A percentile compares a stretch with the other conserved stretches of the same genome.
Evolutionary conservation across 2,888 invertebrate genomes (phyloP).

Genomic region (Coecobrya sp.): DNA sequence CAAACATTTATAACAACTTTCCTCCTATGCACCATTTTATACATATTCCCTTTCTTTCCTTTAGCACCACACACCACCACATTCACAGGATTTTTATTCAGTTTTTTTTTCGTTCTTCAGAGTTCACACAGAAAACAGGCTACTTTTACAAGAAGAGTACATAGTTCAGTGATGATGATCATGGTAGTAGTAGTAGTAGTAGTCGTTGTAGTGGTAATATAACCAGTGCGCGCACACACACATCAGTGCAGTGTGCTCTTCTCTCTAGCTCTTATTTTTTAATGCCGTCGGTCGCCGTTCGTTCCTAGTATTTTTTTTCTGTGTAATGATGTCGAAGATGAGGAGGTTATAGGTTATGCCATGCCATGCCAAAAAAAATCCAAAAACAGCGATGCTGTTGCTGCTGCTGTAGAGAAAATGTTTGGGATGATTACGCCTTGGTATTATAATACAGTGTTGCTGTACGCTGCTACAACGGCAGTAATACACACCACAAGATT

Average conservation of each 20-base stretch:
- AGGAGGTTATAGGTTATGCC: conserved; percentile 78
- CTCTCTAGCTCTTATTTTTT: neutral
- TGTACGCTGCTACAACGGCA: neutral
- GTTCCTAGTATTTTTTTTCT: neutral
- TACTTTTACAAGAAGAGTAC: neutral
- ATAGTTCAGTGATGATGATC: conserved; percentile 29
- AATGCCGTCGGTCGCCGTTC: neutral
- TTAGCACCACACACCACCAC: neutral
- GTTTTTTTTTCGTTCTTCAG: conserved; percentile 11
- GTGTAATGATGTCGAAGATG: conserved; percentile 57
- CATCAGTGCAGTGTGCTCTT: neutral
- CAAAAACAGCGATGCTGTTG: neutral
- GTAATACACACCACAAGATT: neutral
- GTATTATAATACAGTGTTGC: neutral
- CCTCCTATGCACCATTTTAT: neutral
- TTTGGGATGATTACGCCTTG: neutral
- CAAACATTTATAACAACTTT: conserved; percentile 34
- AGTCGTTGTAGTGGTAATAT: neutral
- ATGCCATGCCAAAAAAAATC: conserved; percentile 64
- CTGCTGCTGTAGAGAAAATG: neutral
- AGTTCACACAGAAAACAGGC: conserved; percentile 25
- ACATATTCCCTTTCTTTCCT: neutral
- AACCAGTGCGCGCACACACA: neutral
- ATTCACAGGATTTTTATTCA: conserved; percentile 1
- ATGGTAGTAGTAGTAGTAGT: conserved; percentile 9